phyloP scores from a whole-genome alignment of 2,797 vertebrate species.

The Botia almorhae region DNA sequence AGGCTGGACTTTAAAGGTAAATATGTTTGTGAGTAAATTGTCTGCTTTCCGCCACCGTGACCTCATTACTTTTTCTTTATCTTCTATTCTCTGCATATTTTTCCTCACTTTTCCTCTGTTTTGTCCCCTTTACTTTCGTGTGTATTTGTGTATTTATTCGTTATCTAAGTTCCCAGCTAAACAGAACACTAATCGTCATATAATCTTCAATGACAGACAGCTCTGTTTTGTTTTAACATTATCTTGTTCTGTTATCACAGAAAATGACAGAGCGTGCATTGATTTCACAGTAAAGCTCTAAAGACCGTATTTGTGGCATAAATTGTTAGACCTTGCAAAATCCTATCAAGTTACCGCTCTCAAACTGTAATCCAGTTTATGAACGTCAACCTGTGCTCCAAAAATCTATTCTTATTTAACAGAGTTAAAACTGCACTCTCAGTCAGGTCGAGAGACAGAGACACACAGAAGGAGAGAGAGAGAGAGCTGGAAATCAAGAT shows the following conservation, averaged over 20 bases:
- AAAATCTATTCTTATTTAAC: slow-evolving; percentile 75
- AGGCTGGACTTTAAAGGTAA: slow-evolving; percentile 7
- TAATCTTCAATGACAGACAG: too few relatives aligned
- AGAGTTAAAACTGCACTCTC: slow-evolving; percentile 68
- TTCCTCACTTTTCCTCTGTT: neutral
- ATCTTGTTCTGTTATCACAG: too few relatives aligned
- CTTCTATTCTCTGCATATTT: slow-evolving; percentile 14
- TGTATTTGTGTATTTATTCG: neutral
- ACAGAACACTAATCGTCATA: neutral
- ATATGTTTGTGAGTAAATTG: slow-evolving; percentile 6
- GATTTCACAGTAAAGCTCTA: too few relatives aligned
- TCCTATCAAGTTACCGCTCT: slow-evolving; percentile 6
- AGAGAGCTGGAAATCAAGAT: slow-evolving; percentile 43
- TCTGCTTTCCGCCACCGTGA: neutral
- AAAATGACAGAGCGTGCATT: too few relatives aligned
- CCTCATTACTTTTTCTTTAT: slow-evolving; percentile 9
- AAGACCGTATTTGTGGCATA: too few relatives aligned
- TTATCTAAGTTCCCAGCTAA: neutral
- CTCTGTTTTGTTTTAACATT: too few relatives aligned
- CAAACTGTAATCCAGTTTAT: slow-evolving; percentile 49
- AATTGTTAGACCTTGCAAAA: neutral
- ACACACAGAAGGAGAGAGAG: slow-evolving; percentile 45
- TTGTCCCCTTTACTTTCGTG: neutral
- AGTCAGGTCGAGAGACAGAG: slow-evolving; percentile 53
- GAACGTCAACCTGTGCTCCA: slow-evolving; percentile 58